Evolutionary conservation across 2,797 vertebrate genomes (phyloP).

Genomic region (Manis crassicaudata): DNA sequence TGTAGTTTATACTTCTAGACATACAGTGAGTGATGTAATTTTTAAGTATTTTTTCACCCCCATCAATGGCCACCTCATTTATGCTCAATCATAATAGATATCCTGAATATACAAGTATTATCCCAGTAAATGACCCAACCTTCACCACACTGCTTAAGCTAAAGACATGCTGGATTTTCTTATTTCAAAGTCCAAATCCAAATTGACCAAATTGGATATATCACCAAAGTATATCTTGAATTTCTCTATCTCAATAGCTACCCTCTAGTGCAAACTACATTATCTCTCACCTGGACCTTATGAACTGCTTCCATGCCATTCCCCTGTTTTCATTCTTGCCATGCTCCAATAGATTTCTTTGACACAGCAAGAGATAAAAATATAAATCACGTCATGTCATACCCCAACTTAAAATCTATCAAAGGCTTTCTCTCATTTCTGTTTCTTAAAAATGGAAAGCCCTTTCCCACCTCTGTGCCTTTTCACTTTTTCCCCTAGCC

Average conservation of each 20-base stretch:
- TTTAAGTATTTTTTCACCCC: neutral
- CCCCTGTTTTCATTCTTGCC: neutral
- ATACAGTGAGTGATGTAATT: constrained; percentile 1
- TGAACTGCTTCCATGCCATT: neutral
- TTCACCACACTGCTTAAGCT: neutral
- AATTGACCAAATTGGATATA: neutral
- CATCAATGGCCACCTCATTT: neutral
- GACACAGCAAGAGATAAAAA: neutral
- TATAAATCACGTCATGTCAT: neutral
- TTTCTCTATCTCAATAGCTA: neutral
- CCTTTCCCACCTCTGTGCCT: neutral
- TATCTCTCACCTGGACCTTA: neutral
- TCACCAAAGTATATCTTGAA: neutral
- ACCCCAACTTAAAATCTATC: neutral
- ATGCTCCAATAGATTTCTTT: neutral
- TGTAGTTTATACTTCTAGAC: neutral
- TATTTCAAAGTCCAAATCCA: neutral
- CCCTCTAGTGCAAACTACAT: neutral
- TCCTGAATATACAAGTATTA: neutral
- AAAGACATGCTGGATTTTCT: constrained; percentile 19
- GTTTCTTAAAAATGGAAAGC: neutral
- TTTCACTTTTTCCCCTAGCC: neutral
- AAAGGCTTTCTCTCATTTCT: neutral
- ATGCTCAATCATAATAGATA: neutral
- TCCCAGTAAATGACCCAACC: neutral